Evolutionary conservation across 2,797 vertebrate species (phyloP), one percentile per base, ranked within the genome.

Genomic region (Adrianichthys oophorus): DNA sequence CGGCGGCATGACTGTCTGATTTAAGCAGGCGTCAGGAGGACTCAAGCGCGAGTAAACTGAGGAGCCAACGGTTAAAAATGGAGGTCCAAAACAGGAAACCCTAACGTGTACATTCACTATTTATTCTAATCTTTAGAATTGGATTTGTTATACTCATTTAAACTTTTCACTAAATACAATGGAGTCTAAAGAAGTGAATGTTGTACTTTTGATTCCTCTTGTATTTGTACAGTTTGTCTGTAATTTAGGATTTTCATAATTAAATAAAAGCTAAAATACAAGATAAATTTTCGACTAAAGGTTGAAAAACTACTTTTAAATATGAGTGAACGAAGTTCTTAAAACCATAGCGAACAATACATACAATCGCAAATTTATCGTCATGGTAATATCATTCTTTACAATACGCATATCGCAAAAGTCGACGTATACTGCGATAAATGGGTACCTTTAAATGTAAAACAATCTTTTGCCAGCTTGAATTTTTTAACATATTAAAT

Each of bases 11-110:
- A 75, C 62, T 70, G 58, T 56, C 78, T 87, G 87, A 89, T 79
- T 70, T 67, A 18, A 74, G 62, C 72, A 73, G 84, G 86, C 82
- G 90, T 85, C 88, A 87, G 72, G 58, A 37, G 19, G 89, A 84
- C 87, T 88, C 63, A 78, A 56, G 70, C 40, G 8, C 0, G 48
- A 46, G 77, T 88, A 88, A 89, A 85, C 74, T 66, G 83, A 87
- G 85, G 55, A 85, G 70, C 65, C 62, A 18, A 48, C 17, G 26
- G 79, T 85, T 88, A 89, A 86, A 89, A 80, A 68, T 83, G 85
- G 86, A 80, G 59, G 67, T 76, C 45, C 55, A 61, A 59, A 84
- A 79, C 48, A 65, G 65, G 69, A 57, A 60, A 49, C 29, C 53
- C 47, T 57, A 70, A 57, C 62, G 64, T 74, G 72, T 55, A 5